phyloP scores from a whole-genome alignment of 2,797 vertebrate genomes.

The Sebastolobus alascanus region DNA sequence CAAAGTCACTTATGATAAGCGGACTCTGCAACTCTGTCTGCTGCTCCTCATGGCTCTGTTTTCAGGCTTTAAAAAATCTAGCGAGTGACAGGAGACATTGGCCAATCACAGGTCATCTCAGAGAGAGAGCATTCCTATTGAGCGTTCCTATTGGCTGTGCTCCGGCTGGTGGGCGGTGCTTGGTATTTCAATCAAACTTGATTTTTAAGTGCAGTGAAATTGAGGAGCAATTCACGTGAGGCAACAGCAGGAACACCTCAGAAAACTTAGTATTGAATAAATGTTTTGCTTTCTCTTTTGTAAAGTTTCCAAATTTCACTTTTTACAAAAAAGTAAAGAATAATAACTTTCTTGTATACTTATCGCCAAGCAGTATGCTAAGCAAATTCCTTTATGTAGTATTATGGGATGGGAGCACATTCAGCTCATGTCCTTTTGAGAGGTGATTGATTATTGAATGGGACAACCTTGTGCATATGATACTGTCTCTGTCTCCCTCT shows the following conservation, averaged over 20 bases:
- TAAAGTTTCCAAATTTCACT: not conserved
- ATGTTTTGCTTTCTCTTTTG: not conserved
- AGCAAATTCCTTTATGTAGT: too few species aligned
- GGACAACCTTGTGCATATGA: not conserved
- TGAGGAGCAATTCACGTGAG: not conserved
- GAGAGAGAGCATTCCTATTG: too few species aligned
- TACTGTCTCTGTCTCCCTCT: conserved; percentile 14
- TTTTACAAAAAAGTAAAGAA: not conserved
- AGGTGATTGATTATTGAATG: not conserved
- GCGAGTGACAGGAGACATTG: too few species aligned
- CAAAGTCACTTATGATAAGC: too few species aligned
- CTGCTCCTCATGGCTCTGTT: too few species aligned
- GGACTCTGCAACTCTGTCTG: too few species aligned
- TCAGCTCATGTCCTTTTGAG: not conserved
- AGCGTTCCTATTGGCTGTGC: too few species aligned
- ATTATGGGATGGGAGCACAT: not conserved
- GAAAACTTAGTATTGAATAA: not conserved
- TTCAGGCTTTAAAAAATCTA: too few species aligned
- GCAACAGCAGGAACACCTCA: not conserved
- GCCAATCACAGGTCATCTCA: too few species aligned
- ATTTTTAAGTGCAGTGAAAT: not conserved
- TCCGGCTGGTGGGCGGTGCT: too few species aligned
- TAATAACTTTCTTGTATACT: not conserved
- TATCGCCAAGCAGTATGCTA: not conserved
- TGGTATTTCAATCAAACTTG: not conserved